Evolutionary conservation across 2,113 vertebrate species (phyloP).

Genomic region (Loxodonta africana): DNA sequence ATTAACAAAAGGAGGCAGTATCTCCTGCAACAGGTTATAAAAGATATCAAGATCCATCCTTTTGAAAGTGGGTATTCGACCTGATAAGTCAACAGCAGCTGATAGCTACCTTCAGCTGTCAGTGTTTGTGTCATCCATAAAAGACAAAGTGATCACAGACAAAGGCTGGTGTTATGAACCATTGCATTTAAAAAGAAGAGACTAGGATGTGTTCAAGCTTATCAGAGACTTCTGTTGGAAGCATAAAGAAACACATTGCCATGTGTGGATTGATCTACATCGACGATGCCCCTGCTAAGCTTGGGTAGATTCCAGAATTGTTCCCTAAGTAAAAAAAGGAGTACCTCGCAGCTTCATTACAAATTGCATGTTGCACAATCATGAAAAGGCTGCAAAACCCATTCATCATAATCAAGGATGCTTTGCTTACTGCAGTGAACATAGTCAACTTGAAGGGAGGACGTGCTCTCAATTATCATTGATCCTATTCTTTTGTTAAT

Average conservation of each 20-base stretch:
- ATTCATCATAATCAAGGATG: conserved; percentile 37
- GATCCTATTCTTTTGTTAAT: background rate
- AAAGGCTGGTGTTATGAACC: background rate
- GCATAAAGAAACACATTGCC: background rate
- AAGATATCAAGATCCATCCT: background rate
- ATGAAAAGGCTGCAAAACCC: background rate
- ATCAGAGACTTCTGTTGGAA: conserved; percentile 36
- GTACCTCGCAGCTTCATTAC: background rate
- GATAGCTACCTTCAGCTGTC: background rate
- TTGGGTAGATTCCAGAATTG: conserved; percentile 24
- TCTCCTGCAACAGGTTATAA: background rate
- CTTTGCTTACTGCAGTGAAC: background rate
- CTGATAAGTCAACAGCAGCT: background rate
- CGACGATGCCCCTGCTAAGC: background rate
- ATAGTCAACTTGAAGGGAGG: background rate
- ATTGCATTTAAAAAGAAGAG: conserved; percentile 14
- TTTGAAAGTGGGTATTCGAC: background rate
- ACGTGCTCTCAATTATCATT: background rate
- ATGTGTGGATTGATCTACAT: background rate
- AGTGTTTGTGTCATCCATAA: background rate
- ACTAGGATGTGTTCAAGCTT: background rate
- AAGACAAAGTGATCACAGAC: conserved; percentile 30
- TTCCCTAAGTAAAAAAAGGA: background rate
- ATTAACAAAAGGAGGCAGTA: background rate
- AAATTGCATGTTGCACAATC: background rate